Evolutionary conservation across 30 jellyfish, hydroid and myxozoan genomes (phyloP).

Genomic region (Hydractinia echinata): DNA sequence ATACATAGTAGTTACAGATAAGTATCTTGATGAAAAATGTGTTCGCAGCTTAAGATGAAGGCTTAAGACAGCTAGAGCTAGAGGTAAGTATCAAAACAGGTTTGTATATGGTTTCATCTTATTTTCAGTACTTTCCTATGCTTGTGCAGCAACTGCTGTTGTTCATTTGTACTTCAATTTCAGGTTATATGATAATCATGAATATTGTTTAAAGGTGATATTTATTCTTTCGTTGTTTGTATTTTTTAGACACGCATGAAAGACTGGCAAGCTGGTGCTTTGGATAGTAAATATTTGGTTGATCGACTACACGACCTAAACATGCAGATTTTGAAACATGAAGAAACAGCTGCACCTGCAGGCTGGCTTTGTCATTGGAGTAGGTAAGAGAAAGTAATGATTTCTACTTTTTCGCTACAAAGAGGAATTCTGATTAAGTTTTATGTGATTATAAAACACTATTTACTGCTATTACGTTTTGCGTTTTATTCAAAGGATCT

Average conservation of each 20-base stretch:
- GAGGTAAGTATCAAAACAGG: too few relatives aligned
- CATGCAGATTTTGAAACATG: slow-evolving; percentile 61
- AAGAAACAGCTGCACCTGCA: slow-evolving; percentile 90
- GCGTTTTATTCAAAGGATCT: not conserved
- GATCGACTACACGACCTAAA: slow-evolving; percentile 56
- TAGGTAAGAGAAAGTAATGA: slow-evolving; percentile 49
- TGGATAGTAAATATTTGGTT: slow-evolving; percentile 68
- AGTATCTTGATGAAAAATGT: too few relatives aligned
- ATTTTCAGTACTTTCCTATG: not conserved
- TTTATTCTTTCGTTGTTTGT: not conserved
- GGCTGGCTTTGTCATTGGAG: slow-evolving; percentile 99
- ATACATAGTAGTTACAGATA: too few relatives aligned
- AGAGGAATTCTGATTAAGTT: not conserved
- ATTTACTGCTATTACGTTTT: not conserved
- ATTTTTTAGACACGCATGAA: slow-evolving; percentile 78
- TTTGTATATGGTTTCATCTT: too few relatives aligned
- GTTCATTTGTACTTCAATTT: too few relatives aligned
- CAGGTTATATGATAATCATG: too few relatives aligned
- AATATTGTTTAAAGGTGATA: not conserved
- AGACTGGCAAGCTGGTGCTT: slow-evolving; percentile 98
- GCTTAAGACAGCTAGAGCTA: too few relatives aligned
- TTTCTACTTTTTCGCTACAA: not conserved
- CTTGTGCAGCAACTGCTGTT: too few relatives aligned
- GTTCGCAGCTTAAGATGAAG: too few relatives aligned
- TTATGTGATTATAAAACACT: not conserved